phyloP scores from a whole-genome alignment of 2,797 vertebrate species.

The Lates japonicus region DNA sequence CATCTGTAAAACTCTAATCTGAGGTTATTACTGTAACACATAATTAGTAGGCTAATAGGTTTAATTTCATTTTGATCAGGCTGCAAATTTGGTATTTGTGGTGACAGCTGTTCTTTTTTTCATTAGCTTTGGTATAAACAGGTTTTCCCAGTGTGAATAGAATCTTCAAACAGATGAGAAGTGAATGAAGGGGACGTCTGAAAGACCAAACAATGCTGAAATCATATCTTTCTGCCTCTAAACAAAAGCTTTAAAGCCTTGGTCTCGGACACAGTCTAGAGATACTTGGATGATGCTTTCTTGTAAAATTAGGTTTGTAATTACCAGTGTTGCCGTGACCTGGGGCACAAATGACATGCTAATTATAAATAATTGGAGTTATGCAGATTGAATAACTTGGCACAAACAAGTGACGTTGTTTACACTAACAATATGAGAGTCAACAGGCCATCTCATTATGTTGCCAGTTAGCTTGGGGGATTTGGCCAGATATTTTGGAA shows the following conservation, averaged over 20 bases:
- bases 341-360: conserved; percentile 51
- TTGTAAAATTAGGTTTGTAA: conserved; percentile 64
- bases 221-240: neutral
- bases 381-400: conserved; percentile 54
- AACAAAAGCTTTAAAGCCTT: conserved; percentile 21
- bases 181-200: neutral
- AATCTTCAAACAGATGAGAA: neutral
- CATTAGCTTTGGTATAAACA: neutral
- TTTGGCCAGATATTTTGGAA: conserved; percentile 18
- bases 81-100: neutral
- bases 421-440: conserved; percentile 47
- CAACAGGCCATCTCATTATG: conserved; percentile 41
- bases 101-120: conserved; percentile 3
- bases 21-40: neutral
- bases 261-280: neutral
- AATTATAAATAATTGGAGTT: conserved; percentile 75
- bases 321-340: conserved; percentile 60
- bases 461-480: conserved; percentile 12
- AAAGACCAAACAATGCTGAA: conserved; percentile 1
- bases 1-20: neutral
- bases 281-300: conserved; percentile 26
- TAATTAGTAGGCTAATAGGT: neutral
- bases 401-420: conserved; percentile 58
- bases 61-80: neutral
- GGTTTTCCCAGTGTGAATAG: neutral